Percentiles rank a stretch among this genome's conserved stretches.
These are phyloP conservation scores for Panopea generosa DNA, from an alignment of 2,888 invertebrate species.

Conservation along the genomic window DNA sequence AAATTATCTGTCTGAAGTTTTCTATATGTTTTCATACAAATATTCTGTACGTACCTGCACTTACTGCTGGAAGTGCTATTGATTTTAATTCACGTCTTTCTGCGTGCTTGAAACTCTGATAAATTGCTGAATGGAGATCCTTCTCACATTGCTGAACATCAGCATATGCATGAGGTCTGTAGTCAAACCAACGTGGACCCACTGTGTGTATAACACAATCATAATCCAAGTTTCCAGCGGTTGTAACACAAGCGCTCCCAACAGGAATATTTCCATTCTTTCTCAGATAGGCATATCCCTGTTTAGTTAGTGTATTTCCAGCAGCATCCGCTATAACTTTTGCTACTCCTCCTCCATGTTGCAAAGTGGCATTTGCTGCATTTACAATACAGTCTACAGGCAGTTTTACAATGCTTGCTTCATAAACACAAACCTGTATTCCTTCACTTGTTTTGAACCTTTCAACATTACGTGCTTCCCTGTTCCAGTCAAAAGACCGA, in stretches of 20 bases:
- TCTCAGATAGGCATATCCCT: slow-evolving; percentile 26
- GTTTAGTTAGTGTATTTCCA: slow-evolving; percentile 23
- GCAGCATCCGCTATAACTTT: slow-evolving; percentile 20
- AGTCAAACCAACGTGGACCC: slow-evolving; percentile 52
- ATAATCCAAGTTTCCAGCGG: slow-evolving; percentile 48
- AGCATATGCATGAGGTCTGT: background rate
- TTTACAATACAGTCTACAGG: slow-evolving; percentile 56
- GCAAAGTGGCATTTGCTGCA: slow-evolving; percentile 38
- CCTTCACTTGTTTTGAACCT: slow-evolving; percentile 3
- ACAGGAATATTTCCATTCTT: slow-evolving; percentile 20
- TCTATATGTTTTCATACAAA: too few relatives aligned
- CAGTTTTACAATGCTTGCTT: slow-evolving; percentile 33
- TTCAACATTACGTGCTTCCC: slow-evolving; percentile 9
- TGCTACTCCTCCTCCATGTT: slow-evolving; percentile 29
- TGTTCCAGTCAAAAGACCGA: slow-evolving; percentile 7
- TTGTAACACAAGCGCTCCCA: slow-evolving; percentile 22
- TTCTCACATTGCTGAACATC: slow-evolving; percentile 21
- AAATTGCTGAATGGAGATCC: slow-evolving; percentile 28
- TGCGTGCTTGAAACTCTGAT: slow-evolving; percentile 39
- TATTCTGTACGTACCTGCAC: slow-evolving; percentile 54
- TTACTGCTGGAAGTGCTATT: slow-evolving; percentile 52
- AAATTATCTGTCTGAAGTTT: too few relatives aligned
- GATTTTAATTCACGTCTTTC: slow-evolving; percentile 13
- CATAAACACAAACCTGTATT: slow-evolving; percentile 16
- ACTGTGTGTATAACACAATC: slow-evolving; percentile 54